Base-by-base conservation (phyloP, 2,888 invertebrate species). In the Ophion ellenae region DNA sequence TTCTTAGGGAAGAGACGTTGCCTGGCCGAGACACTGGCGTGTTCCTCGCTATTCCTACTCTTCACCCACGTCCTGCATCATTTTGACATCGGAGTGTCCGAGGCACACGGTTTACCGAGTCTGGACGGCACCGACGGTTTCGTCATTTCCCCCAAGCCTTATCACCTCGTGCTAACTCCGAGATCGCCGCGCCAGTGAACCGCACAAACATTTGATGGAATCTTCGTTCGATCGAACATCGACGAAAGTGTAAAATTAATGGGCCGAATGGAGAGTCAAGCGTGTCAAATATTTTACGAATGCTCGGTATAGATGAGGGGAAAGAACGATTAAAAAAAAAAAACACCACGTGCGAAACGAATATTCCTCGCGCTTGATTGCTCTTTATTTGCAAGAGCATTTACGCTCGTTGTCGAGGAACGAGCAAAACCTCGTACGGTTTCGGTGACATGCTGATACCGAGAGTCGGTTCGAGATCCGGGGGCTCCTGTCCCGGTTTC, bases 381-480 rank as follows among this genome's bases (percentile, higher is more conserved):
- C 47, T 14, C 47, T 47, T 71, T 73, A 66, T 73, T 80, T 17
- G 14, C 32, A 57, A 66, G 32, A n/a, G 3, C 2, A 6, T n/a
- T 76, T 11, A 67, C 40, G 24, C 32, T 76, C 79, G 47, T 73
- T 73, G 81, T 87, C 91, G 90, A 10, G 92, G 91, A n/a, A 90
- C 90, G 32, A 95, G 93, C 32, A 94, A 89, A 32, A 95, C 92
- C 85, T 95, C 93, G 90, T 96, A 96, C 0, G 95, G 95, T 87
- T 95, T 95, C 0, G 96, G 95, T 1, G 95, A 94, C 1, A 95
- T 90, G 5, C 95, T 95, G 11, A 96, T 94, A 20, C 96, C 96
- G 2, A 95, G 94, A 57, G 94, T 89, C 0, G 95, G 93, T 24
- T 94, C 93, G 20, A 94, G 90, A 2, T 94, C 94, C 0, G 95